A percentile compares a stretch with the other conserved stretches of the same genome.
These are phyloP conservation scores for Armadillidium nasatum DNA, from an alignment of 1,140 invertebrate species.

Conservation along the genomic window DNA sequence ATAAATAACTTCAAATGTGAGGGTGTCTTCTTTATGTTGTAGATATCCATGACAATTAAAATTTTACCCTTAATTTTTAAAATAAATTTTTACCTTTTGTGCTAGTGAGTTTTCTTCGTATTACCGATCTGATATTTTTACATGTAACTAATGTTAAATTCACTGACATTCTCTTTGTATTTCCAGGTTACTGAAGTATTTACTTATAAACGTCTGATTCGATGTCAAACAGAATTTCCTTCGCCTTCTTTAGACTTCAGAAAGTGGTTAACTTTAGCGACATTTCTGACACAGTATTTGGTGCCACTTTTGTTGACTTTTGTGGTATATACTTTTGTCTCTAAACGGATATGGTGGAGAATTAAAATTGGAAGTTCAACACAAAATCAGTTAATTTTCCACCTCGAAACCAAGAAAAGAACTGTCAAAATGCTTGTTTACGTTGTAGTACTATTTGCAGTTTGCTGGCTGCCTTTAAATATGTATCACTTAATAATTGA, in stretches of 20 bases:
- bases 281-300: conserved; percentile 55
- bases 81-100: no score
- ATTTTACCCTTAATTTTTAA: no score
- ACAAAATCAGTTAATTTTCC: conserved; percentile 45
- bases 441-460: conserved; percentile 55
- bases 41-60: no score
- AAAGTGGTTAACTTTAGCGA: conserved; percentile 51
- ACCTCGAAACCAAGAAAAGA: conserved; percentile 49
- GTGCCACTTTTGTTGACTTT: conserved; percentile 53
- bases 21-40: no score
- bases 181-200: conserved; percentile 43
- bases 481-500: conserved; percentile 52
- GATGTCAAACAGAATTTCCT: conserved; percentile 52
- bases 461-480: conserved; percentile 56
- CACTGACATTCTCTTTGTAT: conserved; percentile 10
- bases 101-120: no score
- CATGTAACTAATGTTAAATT: no score
- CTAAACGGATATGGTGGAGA: conserved; percentile 49
- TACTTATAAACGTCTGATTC: conserved; percentile 46
- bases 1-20: no score
- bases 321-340: conserved; percentile 51
- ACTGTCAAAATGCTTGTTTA: conserved; percentile 56
- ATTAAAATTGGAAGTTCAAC: conserved; percentile 47
- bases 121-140: no score
- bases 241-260: conserved; percentile 47